phyloP scores from a whole-genome alignment of 2,888 invertebrate genomes.

The Amiota communis region DNA sequence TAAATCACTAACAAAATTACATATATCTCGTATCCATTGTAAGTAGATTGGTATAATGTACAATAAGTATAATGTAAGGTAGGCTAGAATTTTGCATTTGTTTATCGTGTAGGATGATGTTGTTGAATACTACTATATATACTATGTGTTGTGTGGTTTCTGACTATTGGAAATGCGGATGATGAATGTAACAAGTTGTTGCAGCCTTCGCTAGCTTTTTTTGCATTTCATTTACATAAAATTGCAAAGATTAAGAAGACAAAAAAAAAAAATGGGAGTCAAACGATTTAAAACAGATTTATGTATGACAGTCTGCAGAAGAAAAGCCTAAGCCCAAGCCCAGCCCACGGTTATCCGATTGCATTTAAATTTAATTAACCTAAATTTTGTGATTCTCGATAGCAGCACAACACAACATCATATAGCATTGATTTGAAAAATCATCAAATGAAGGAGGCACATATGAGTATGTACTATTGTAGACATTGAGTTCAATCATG shows the following conservation, averaged over 20 bases:
- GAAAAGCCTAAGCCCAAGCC: slow-evolving; percentile 56
- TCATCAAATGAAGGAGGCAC: background rate
- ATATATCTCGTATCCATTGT: too few relatives aligned
- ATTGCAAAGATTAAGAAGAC: background rate
- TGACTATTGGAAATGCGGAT: background rate
- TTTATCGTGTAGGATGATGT: background rate
- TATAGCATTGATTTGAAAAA: background rate
- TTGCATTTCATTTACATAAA: slow-evolving; percentile 17
- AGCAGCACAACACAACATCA: background rate
- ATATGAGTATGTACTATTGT: too few relatives aligned
- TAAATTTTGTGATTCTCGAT: slow-evolving; percentile 25
- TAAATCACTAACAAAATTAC: too few relatives aligned
- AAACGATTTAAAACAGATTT: too few relatives aligned
- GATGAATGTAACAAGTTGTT: slow-evolving; percentile 5
- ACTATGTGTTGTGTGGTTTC: background rate
- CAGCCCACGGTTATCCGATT: slow-evolving; percentile 47
- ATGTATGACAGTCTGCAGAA: background rate
- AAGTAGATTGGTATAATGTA: too few relatives aligned
- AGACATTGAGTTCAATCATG: background rate
- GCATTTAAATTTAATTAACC: slow-evolving; percentile 23
- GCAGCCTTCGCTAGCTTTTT: background rate
- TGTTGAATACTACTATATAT: background rate
- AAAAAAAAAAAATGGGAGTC: background rate
- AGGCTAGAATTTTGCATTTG: too few relatives aligned
- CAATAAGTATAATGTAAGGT: too few relatives aligned